Percentiles rank a stretch among this genome's conserved stretches.
phyloP scores from a whole-genome alignment of 2,888 invertebrate genomes.

The Eudemis profundana region DNA sequence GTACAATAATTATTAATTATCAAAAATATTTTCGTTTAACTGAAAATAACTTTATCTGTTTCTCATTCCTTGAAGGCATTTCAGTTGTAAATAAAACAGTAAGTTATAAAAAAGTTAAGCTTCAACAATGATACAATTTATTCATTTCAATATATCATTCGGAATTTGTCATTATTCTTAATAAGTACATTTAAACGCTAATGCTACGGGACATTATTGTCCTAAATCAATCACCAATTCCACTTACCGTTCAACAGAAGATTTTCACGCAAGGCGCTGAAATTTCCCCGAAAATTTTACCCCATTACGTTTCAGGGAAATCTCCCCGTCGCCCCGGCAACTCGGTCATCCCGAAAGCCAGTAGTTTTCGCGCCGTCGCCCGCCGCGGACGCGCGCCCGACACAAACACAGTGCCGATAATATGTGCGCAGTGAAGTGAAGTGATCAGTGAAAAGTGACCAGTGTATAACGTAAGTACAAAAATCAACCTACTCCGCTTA shows the following conservation, averaged over 20 bases:
- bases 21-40: no score
- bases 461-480: slow-evolving; percentile 37
- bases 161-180: no score
- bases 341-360: slow-evolving; percentile 65
- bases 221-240: background rate
- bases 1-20: no score
- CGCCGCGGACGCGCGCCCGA: slow-evolving; percentile 55
- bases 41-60: no score
- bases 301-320: slow-evolving; percentile 51
- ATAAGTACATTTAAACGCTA: no score
- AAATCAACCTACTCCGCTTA: background rate
- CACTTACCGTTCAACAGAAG: background rate
- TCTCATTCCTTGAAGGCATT: no score
- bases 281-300: slow-evolving; percentile 46
- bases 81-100: no score
- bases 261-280: slow-evolving; percentile 5
- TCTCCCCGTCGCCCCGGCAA: slow-evolving; percentile 56
- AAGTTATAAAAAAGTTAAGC: no score
- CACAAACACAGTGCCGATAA: slow-evolving; percentile 37
- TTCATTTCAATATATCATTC: no score
- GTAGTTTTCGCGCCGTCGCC: slow-evolving; percentile 72
- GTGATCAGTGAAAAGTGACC: slow-evolving; percentile 37
- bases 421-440: slow-evolving; percentile 40
- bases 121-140: no score
- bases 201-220: background rate